Percentiles rank a stretch among this genome's conserved stretches.
Evolutionary conservation across 2,113 vertebrate species (phyloP).

Genomic region (Oceanites oceanicus): DNA sequence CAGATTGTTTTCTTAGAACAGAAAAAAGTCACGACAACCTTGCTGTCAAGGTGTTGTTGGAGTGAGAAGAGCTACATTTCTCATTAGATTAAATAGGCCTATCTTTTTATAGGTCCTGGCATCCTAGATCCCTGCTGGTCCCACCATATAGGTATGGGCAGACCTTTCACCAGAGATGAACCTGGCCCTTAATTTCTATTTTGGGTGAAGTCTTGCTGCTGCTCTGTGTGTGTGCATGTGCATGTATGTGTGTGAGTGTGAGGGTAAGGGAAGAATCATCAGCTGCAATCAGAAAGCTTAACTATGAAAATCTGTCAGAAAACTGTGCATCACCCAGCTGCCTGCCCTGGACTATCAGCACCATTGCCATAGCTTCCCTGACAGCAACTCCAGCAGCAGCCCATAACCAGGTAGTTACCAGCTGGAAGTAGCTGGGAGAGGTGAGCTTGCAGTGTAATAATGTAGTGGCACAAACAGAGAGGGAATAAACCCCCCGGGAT

Average conservation of each 20-base stretch:
- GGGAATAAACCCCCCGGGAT: background rate
- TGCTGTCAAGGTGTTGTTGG: background rate
- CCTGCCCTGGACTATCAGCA: background rate
- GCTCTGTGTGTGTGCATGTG: background rate
- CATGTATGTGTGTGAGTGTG: background rate
- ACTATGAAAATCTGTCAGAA: background rate
- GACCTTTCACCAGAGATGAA: background rate
- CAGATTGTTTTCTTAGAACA: background rate
- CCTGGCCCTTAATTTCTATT: background rate
- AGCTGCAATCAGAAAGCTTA: background rate
- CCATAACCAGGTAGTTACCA: background rate
- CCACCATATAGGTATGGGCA: background rate
- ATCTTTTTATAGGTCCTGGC: background rate
- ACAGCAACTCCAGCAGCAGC: background rate
- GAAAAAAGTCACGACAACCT: background rate
- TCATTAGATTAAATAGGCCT: background rate
- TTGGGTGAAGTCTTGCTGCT: background rate
- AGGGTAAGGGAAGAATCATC: background rate
- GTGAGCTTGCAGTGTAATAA: background rate
- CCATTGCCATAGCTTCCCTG: background rate
- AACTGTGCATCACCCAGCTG: background rate
- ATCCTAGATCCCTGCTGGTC: background rate
- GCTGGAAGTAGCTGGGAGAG: background rate
- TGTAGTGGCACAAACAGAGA: background rate
- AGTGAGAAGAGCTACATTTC: background rate